Evolutionary conservation across 2,888 invertebrate species (phyloP).

Genomic region (Lasioglossum zephyrum): DNA sequence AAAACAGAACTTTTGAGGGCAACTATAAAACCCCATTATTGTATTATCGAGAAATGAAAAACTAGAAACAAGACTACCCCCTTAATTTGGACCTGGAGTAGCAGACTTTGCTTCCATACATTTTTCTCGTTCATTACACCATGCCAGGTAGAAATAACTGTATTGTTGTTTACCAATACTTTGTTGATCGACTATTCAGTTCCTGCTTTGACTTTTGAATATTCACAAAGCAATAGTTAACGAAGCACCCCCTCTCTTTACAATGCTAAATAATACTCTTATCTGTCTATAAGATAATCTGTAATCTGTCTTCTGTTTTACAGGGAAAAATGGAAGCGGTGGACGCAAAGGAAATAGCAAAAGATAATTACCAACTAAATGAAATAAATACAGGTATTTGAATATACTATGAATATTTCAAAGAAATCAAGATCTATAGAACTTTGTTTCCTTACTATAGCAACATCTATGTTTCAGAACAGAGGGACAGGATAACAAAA

Average conservation of each 20-base stretch:
- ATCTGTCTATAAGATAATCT: not conserved
- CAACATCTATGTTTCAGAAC: conserved; percentile 11
- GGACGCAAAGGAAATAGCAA: conserved; percentile 15
- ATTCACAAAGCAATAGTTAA: not conserved
- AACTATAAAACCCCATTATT: too few relatives aligned
- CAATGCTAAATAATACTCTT: not conserved
- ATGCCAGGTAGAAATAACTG: not conserved
- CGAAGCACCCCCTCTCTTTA: not conserved
- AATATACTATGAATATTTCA: not conserved
- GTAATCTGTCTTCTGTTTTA: conserved; percentile 8
- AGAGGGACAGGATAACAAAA: not conserved
- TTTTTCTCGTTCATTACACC: not conserved
- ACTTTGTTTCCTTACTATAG: not conserved
- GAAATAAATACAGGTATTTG: conserved; percentile 26
- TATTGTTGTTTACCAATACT: not conserved
- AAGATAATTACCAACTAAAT: not conserved
- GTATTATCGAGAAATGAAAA: too few relatives aligned
- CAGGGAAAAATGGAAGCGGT: conserved; percentile 55
- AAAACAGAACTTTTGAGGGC: too few relatives aligned
- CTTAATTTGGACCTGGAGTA: not conserved
- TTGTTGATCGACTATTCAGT: not conserved
- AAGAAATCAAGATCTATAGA: not conserved
- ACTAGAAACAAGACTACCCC: too few relatives aligned
- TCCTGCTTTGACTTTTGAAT: not conserved
- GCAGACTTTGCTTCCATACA: not conserved